These are phyloP conservation scores for Platypus cylindrus DNA, from an alignment of 2,888 invertebrate genomes.

Conservation along the genomic window DNA sequence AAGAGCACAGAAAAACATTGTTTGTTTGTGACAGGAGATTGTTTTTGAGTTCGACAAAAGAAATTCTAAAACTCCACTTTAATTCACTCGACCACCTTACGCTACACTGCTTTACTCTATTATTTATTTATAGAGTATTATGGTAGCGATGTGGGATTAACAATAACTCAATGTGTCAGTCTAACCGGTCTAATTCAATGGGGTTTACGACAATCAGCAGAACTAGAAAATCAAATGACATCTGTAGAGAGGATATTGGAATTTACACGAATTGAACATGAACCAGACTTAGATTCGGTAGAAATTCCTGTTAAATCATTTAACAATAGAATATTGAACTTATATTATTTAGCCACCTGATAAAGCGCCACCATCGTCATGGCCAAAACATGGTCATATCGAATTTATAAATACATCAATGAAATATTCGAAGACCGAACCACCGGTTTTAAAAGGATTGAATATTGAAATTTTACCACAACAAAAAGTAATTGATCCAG, in stretches of 20 bases:
- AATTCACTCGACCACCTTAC: too few species aligned
- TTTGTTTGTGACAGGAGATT: too few species aligned
- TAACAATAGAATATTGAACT: neutral
- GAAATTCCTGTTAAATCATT: too few species aligned
- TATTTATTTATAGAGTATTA: conserved; percentile 17
- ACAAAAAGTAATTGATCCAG: conserved; percentile 35
- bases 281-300: conserved; percentile 30
- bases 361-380: conserved; percentile 41
- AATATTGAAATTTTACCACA: conserved; percentile 36
- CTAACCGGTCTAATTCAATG: conserved; percentile 44
- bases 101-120: conserved; percentile 3
- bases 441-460: conserved; percentile 49
- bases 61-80: too few species aligned
- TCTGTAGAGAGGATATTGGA: conserved; percentile 55
- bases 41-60: too few species aligned
- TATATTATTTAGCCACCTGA: conserved; percentile 23
- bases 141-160: conserved; percentile 40
- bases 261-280: conserved; percentile 42
- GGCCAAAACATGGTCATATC: conserved; percentile 51
- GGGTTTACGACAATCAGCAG: conserved; percentile 58
- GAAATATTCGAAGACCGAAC: conserved; percentile 47
- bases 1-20: too few species aligned
- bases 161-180: conserved; percentile 40
- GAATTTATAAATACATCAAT: conserved; percentile 47
- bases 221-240: conserved; percentile 49